Evolutionary conservation across 2,113 vertebrate species (phyloP), one percentile per base, ranked within the genome.

Genomic region (Columba janthina): DNA sequence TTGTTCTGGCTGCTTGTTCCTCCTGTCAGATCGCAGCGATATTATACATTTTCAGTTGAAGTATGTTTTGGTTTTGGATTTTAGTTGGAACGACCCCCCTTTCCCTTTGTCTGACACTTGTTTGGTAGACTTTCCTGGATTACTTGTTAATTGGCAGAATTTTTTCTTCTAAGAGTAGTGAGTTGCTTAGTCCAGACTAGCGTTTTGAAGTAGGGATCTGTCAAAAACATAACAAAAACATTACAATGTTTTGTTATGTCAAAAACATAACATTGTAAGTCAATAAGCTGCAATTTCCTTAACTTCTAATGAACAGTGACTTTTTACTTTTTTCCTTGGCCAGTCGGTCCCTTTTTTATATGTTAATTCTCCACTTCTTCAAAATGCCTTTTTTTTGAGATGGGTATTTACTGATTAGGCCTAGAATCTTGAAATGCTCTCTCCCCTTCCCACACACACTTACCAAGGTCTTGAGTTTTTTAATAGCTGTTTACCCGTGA

Each of bases 21-120:
- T 57, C 1, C 10, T 57, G 9, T 26, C 13, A 11, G 10, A 3
- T 51, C 11, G 0, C 1, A 15, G 8, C 25, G 48, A 53, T 40
- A 0, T 1, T 0, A 3, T 19, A 1, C 4, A 0, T n/a, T 60
- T 64, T 32, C 10, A 32, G 1, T 17, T 10, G 38, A 54, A 32
- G 3, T 11, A 1, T 17, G 11, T 17, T 61, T 60, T 26, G 15
- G 4, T 6, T 72, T 40, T 4, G 17, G 24, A 4, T 50, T 89
- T 75, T 22, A 61, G 12, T 1, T 61, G 46, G 18, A 29, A 24
- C 26, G 21, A 0, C 6, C 3, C 4, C 2, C 2, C 3, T 44
- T 53, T 58, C 62, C 26, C 8, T 60, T 53, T 38, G 4, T 10
- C 9, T 70, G n/a, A 3, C 3, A 32, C 32, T 8, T 56, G 21